A percentile compares a stretch with the other conserved stretches of the same genome.
phyloP scores from a whole-genome alignment of 2,797 vertebrate genomes.

The Argyrosomus regius region DNA sequence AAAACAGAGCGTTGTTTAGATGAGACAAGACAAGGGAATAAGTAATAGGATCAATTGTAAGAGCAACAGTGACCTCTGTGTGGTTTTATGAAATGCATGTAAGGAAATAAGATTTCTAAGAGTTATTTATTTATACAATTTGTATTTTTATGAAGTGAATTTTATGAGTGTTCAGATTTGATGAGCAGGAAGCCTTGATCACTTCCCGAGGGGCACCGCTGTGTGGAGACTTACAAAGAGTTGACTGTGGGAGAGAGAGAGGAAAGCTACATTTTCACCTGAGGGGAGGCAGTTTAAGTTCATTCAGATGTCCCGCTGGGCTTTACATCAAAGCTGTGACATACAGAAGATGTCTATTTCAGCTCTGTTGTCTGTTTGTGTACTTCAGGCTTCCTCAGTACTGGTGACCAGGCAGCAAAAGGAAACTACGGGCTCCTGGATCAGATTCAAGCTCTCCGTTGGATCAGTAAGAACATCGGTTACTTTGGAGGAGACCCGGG shows the following conservation, averaged over 20 bases:
- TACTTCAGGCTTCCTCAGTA: slow-evolving; percentile 96
- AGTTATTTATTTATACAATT: slow-evolving; percentile 54
- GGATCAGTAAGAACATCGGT: slow-evolving; percentile 89
- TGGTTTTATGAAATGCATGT: slow-evolving; percentile 52
- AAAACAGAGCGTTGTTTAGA: slow-evolving; percentile 48
- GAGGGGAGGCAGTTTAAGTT: slow-evolving; percentile 61
- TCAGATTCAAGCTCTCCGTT: slow-evolving; percentile 97
- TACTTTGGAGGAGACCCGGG: slow-evolving; percentile 87
- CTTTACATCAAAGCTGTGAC: slow-evolving; percentile 65
- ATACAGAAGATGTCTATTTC: slow-evolving; percentile 17
- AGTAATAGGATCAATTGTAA: slow-evolving; percentile 49
- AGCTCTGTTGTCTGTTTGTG: slow-evolving; percentile 55
- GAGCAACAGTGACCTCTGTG: slow-evolving; percentile 52
- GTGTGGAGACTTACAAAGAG: slow-evolving; percentile 46
- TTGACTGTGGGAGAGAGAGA: slow-evolving; percentile 44
- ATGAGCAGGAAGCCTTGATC: slow-evolving; percentile 30
- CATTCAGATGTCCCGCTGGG: slow-evolving; percentile 48
- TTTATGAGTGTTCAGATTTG: slow-evolving; percentile 46
- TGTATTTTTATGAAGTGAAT: slow-evolving; percentile 51
- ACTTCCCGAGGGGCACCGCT: slow-evolving; percentile 29
- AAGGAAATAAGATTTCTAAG: slow-evolving; percentile 35
- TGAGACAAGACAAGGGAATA: slow-evolving; percentile 60
- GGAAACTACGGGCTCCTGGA: slow-evolving; percentile 99
- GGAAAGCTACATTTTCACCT: slow-evolving; percentile 62
- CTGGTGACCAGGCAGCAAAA: slow-evolving; percentile 99